A percentile compares a stretch with the other conserved stretches of the same genome.
phyloP scores from a whole-genome alignment of 2,113 vertebrate species.

The Microcebus jonahi region DNA sequence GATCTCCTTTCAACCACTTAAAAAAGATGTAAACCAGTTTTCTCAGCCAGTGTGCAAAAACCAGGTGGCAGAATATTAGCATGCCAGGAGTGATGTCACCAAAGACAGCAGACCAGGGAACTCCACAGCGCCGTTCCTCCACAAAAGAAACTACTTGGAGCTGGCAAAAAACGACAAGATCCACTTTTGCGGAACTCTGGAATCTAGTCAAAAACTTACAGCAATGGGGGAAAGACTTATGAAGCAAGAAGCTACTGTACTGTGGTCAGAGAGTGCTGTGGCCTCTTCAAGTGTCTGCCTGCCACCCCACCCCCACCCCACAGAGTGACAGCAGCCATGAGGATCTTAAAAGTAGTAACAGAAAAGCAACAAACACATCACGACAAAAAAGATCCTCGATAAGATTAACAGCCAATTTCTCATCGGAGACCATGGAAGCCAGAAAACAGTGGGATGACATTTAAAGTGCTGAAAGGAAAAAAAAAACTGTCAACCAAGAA shows the following conservation, averaged over 20 bases:
- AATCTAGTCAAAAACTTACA: neutral
- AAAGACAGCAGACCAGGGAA: neutral
- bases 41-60: neutral
- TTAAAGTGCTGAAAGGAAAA: neutral
- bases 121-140: neutral
- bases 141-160: neutral
- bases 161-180: neutral
- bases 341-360: neutral
- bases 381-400: neutral
- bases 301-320: neutral
- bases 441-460: neutral
- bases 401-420: neutral
- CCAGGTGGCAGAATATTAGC: neutral
- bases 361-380: neutral
- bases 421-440: neutral
- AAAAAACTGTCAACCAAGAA: no score
- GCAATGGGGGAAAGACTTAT: neutral
- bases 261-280: fast-evolving
- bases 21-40: neutral
- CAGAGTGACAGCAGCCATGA: neutral
- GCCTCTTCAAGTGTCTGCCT: neutral
- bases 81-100: neutral
- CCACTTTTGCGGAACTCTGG: neutral
- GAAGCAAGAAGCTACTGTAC: neutral
- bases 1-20: neutral